phyloP scores from a whole-genome alignment of 2,888 invertebrate species.

The Physocephala rufipes region DNA sequence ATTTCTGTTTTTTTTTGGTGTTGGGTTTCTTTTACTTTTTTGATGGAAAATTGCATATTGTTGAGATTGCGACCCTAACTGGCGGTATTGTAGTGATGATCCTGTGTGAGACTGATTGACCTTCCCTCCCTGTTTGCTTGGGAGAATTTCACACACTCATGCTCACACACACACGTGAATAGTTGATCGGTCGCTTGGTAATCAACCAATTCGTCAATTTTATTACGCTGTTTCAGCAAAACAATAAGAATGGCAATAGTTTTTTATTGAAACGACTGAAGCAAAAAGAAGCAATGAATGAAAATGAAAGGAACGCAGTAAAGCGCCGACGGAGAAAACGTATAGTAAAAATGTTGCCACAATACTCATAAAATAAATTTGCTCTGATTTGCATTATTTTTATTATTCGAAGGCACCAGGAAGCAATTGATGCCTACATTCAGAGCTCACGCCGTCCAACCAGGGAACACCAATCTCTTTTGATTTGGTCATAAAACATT shows the following conservation, averaged over 20 bases:
- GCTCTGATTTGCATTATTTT: constrained; percentile 31
- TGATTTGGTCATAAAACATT: constrained; percentile 25
- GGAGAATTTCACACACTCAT: background rate
- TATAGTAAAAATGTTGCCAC: constrained; percentile 16
- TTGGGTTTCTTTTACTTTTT: background rate
- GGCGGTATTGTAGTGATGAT: background rate
- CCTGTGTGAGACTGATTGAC: too few relatives aligned
- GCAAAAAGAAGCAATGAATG: background rate
- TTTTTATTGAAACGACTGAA: background rate
- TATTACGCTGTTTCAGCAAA: constrained; percentile 28
- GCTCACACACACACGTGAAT: too few relatives aligned
- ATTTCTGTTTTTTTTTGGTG: background rate
- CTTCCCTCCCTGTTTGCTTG: too few relatives aligned
- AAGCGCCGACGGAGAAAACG: background rate
- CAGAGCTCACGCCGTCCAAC: background rate
- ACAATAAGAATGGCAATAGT: background rate
- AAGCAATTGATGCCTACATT: background rate
- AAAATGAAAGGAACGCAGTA: background rate
- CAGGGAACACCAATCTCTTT: background rate
- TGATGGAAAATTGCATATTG: too few relatives aligned
- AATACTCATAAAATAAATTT: constrained; percentile 14
- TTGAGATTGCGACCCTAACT: background rate
- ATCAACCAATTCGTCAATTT: constrained; percentile 35
- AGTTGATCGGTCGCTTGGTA: too few relatives aligned
- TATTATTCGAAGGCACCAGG: constrained; percentile 11